Base-by-base conservation (phyloP, 2,113 vertebrate species). In the Centropus bengalensis region DNA sequence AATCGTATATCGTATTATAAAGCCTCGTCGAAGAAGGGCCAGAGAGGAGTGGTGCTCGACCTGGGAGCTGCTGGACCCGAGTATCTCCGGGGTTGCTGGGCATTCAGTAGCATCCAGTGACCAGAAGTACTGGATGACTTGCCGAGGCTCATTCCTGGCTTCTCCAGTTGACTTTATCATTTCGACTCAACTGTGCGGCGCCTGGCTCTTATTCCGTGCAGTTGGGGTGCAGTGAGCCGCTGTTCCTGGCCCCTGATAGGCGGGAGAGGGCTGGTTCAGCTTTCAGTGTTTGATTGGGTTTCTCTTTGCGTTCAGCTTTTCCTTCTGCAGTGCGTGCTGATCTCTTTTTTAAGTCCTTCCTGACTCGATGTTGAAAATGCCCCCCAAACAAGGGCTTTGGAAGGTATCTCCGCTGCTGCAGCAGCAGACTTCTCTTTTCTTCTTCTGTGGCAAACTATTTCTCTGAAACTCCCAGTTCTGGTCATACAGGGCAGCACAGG, bases 161-260 rank as follows among this genome's bases (percentile, higher is more conserved):
- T 52, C 38, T 77, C 38, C 14, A 3, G 28, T 27, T 66, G 71
- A 30, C 33, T 69, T 11, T 32, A 7, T 15, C n/a, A 4, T 36
- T 71, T 20, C 14, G 32, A 30, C 12, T 28, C 54, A 24, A 3
- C 2, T 0, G 10, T 26, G 68, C 10, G 23, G 21, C 16, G 12
- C 32, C 30, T 33, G n/a, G 30, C 38, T 51, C 3, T 0, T 21
- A 5, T n/a, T 70, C 26, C 3, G 2, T 8, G 7, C 15, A 2
- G n/a, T 8, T 17, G 16, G 16, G 54, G 58, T 23, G 36, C 33
- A 1, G 5, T 4, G 11, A 24, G 49, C 18, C 16, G 45, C 49
- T 42, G 40, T 28, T 21, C n/a, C 17, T 3, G 1, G 32, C 45
- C 38, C 56, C 70, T 8, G 32, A 22, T n/a, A 52, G 56, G 56